A percentile compares a stretch with the other conserved stretches of the same genome.
Conservation (phyloP, 2,797 vertebrate genomes). For the Acrocephalus scirpaceus region DNA sequence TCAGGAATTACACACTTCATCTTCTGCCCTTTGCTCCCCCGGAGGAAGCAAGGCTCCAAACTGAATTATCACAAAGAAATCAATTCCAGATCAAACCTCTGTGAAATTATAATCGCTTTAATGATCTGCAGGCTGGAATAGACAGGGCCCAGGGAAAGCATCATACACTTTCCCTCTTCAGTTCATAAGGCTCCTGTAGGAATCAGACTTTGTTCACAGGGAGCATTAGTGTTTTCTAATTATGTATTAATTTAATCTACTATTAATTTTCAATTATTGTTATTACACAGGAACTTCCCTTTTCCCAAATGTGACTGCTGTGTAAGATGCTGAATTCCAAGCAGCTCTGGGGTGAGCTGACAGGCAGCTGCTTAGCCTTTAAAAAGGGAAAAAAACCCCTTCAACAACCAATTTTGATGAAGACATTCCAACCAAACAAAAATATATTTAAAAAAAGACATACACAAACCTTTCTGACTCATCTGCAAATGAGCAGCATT, state of each 20-base stretch:
- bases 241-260: constrained; percentile 67
- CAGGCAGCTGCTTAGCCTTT: constrained; percentile 23
- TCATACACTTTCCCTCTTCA: not conserved
- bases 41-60: constrained; percentile 61
- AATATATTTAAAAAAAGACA: not conserved
- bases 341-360: not conserved
- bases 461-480: constrained; percentile 59
- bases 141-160: constrained; percentile 25
- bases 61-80: constrained; percentile 74
- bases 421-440: constrained; percentile 37
- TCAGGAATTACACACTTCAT: constrained; percentile 42
- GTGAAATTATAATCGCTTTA: constrained; percentile 73
- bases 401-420: constrained; percentile 12
- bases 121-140: constrained; percentile 62
- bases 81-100: constrained; percentile 73
- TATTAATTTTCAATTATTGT: constrained; percentile 67
- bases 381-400: not conserved
- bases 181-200: constrained; percentile 37
- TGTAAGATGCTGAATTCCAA: constrained; percentile 36
- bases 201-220: constrained; percentile 36
- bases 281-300: constrained; percentile 33
- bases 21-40: constrained; percentile 29
- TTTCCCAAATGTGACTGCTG: not conserved
- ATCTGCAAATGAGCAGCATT: constrained; percentile 23
- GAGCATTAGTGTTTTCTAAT: constrained; percentile 60